These are phyloP conservation scores for Amphipoea oculea DNA, from an alignment of 2,888 invertebrate species.

Conservation along the genomic window DNA sequence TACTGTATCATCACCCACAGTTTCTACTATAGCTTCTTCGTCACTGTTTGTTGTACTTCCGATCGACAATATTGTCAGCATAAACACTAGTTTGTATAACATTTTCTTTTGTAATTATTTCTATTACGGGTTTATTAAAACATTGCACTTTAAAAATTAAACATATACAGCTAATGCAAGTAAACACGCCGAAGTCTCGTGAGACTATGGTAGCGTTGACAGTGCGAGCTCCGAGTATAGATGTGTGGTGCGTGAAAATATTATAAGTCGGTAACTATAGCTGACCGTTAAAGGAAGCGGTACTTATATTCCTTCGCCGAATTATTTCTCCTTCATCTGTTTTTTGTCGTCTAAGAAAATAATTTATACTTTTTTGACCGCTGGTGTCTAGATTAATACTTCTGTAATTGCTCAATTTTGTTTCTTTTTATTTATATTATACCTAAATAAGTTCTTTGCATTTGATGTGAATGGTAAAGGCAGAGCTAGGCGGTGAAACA, in stretches of 20 bases:
- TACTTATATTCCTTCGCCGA: conserved; percentile 26
- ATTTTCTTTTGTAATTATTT: conserved; percentile 26
- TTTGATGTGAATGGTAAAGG: conserved; percentile 10
- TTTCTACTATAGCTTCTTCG: conserved; percentile 58
- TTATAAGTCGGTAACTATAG: conserved; percentile 22
- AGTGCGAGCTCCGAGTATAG: conserved; percentile 15
- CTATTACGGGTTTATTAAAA: neutral
- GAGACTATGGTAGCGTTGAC: conserved; percentile 26
- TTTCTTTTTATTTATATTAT: conserved; percentile 11
- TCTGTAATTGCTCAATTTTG: conserved; percentile 11
- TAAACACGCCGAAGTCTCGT: conserved; percentile 28
- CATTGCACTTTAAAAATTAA: neutral
- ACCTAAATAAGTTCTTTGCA: neutral
- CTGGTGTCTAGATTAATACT: neutral
- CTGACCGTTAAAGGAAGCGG: conserved; percentile 47
- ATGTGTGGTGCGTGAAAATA: conserved; percentile 21
- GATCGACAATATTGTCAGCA: conserved; percentile 41
- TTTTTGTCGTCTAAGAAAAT: conserved; percentile 14
- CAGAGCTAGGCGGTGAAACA: neutral
- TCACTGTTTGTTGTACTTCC: conserved; percentile 28
- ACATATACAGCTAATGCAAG: conserved; percentile 1
- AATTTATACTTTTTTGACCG: conserved; percentile 14
- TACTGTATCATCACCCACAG: conserved; percentile 30
- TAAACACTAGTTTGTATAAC: conserved; percentile 37
- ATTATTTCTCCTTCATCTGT: conserved; percentile 1